Evolutionary conservation across 2,888 invertebrate species (phyloP), one percentile per base, ranked within the genome.

Genomic region (Disparrhopalites patrizii): DNA sequence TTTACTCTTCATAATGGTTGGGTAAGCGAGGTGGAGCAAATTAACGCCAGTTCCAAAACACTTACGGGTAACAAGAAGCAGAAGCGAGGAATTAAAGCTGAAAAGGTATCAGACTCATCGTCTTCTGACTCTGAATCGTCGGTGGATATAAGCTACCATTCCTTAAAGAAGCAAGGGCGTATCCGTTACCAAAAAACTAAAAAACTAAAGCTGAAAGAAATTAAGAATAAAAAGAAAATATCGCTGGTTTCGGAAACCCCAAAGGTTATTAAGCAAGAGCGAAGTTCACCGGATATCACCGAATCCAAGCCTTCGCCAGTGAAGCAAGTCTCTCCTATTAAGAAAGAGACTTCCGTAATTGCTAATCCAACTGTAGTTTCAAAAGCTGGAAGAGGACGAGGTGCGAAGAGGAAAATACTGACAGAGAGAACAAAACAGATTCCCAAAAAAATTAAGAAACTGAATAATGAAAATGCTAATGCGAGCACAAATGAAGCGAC

Each of bases 1-100:
- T 8, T 25, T 10, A 33, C 33, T 8, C 40, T n/a, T 33, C 50
- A 43, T 4, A 65, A 65, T 28, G 64, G 64, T 18, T 65, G 64
- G 64, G 57, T 51, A 30, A 57, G 51, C 47, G 50, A 56, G 18
- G 33, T 54, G 27, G 36, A 36, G 15, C 36, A 36, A 36, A 36
- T 36, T 15, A 15, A 15, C 15, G 7, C 36, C 8, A 15, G 36
- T 7, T 36, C 36, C 15, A 28, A 36, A 8, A 2, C 15, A 3
- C 10, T 27, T 43, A 13, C 43, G 10, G 13, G 15, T 57, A 52
- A 4, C 20, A 54, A 47, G 47, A 58, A 23, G 3, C 4, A 5
- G n/a, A 15, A n/a, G 27, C 43, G 7, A 28, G 18, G n/a, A 33
- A 7, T 8, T 2, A 23, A 31, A 56, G 20, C 20, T 1, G 8